phyloP scores from a whole-genome alignment of 2,113 vertebrate species.

The Mormoops blainvillei region DNA sequence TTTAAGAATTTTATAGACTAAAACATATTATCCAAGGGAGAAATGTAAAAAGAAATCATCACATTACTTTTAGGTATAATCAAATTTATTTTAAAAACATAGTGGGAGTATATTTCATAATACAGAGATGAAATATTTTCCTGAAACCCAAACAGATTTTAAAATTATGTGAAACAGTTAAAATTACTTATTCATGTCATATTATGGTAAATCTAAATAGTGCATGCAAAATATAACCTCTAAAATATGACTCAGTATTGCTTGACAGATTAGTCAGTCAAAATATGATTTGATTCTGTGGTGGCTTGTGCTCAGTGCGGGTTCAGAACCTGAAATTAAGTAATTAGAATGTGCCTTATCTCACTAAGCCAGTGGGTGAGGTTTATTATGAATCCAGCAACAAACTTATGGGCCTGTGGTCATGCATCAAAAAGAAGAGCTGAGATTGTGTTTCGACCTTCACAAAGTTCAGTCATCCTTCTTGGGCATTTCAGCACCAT shows the following conservation, averaged over 20 bases:
- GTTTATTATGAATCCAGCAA: slow-evolving; percentile 50
- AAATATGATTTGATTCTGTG: slow-evolving; percentile 52
- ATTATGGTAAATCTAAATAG: slow-evolving; percentile 7
- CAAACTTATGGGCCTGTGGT: background rate
- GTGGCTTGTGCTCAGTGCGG: slow-evolving; percentile 15
- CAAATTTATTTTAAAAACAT: background rate
- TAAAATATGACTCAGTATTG: slow-evolving; percentile 44
- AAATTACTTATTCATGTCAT: slow-evolving; percentile 5
- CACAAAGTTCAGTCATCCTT: background rate
- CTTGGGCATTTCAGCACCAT: background rate
- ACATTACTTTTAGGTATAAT: background rate
- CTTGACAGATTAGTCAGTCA: slow-evolving; percentile 53
- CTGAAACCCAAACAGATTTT: background rate
- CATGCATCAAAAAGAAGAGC: slow-evolving; percentile 18
- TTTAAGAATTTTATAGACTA: background rate
- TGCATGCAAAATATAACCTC: background rate
- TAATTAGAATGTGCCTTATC: slow-evolving; percentile 67
- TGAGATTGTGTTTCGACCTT: background rate
- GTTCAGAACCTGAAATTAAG: slow-evolving; percentile 50
- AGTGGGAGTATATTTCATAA: background rate
- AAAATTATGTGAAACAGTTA: background rate
- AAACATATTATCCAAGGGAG: background rate
- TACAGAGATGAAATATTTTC: background rate
- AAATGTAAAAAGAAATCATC: background rate
- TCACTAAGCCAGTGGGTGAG: slow-evolving; percentile 38